Percentiles rank a stretch among this genome's conserved stretches.
Conservation (phyloP, 2,113 vertebrate species). For the Dasyornis broadbenti region DNA sequence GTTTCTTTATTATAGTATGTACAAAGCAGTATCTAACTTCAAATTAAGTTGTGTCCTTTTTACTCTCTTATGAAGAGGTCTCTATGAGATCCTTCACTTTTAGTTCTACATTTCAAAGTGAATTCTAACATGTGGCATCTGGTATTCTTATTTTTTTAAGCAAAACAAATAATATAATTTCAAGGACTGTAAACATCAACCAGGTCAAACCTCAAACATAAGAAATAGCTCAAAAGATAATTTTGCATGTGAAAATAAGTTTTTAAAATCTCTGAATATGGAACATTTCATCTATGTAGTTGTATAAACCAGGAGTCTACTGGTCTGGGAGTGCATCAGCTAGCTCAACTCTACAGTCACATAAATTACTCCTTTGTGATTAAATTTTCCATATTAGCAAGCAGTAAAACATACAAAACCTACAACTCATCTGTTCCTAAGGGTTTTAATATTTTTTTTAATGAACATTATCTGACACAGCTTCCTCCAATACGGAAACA, state of each 20-base stretch:
- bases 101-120: not conserved
- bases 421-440: not conserved
- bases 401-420: not conserved
- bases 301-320: not conserved
- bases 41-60: not conserved
- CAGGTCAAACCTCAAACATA: not conserved
- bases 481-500: not conserved
- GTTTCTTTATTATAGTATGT: rapidly evolving
- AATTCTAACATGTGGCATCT: not conserved
- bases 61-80: not conserved
- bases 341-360: not conserved
- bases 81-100: not conserved
- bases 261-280: not conserved
- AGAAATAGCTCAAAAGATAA: not conserved
- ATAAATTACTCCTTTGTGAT: not conserved
- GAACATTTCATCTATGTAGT: not conserved
- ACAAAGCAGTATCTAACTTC: not conserved
- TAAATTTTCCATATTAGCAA: not conserved
- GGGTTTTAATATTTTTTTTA: not conserved
- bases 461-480: not conserved
- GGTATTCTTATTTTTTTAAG: not conserved
- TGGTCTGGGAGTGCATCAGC: not conserved
- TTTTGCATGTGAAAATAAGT: not conserved
- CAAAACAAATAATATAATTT: not conserved
- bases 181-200: not conserved